A percentile compares a stretch with the other conserved stretches of the same genome.
These are phyloP conservation scores for Torymus aiolomorphi DNA, from an alignment of 2,888 invertebrate genomes.

Conservation along the genomic window DNA sequence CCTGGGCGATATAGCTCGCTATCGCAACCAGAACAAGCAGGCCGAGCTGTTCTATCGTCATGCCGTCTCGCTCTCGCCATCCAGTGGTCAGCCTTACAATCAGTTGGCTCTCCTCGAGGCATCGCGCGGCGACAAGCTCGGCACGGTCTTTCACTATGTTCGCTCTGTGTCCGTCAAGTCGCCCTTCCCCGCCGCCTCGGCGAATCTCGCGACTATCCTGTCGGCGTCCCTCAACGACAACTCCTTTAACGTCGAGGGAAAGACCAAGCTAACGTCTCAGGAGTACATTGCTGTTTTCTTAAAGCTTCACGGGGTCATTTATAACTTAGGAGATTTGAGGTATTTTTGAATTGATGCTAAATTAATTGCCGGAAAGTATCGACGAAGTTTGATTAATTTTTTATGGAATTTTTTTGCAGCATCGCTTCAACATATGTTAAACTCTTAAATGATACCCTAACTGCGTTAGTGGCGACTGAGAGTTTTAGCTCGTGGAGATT, in stretches of 20 bases:
- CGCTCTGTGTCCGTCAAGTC: conserved; percentile 86
- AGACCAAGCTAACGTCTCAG: conserved; percentile 79
- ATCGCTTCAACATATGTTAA: conserved; percentile 81
- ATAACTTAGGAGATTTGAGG: conserved; percentile 77
- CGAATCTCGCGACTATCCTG: conserved; percentile 87
- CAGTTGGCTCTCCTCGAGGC: conserved; percentile 90
- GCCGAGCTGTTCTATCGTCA: conserved; percentile 91
- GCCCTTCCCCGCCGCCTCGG: conserved; percentile 89
- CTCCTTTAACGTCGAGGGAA: conserved; percentile 66
- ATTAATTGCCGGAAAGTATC: not conserved
- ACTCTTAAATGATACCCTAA: conserved; percentile 83
- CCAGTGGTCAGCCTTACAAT: conserved; percentile 92
- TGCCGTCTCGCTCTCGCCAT: conserved; percentile 84
- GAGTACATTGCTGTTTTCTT: conserved; percentile 80
- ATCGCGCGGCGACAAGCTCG: conserved; percentile 87
- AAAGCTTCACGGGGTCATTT: conserved; percentile 80
- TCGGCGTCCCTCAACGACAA: conserved; percentile 77
- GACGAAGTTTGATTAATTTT: not conserved
- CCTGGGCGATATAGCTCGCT: conserved; percentile 90
- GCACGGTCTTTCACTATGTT: conserved; percentile 91
- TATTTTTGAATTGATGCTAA: conserved; percentile 19
- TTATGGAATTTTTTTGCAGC: conserved; percentile 65
- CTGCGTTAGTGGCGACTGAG: conserved; percentile 86
- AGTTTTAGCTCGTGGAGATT: conserved; percentile 86
- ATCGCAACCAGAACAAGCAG: conserved; percentile 87